phyloP scores from a whole-genome alignment of 2,113 vertebrate species.

The Ursus arctos region DNA sequence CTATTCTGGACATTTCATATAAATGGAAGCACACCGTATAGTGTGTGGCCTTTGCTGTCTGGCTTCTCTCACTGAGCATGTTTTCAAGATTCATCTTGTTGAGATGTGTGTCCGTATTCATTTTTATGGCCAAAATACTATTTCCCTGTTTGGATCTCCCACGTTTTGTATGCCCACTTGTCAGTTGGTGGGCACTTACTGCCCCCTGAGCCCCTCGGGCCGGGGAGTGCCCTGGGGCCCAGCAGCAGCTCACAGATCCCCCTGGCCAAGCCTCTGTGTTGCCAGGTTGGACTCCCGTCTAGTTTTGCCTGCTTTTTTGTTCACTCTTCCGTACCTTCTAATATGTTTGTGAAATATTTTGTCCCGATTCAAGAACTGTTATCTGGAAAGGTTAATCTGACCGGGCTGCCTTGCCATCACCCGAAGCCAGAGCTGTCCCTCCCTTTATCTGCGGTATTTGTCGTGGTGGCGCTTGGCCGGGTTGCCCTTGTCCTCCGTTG shows the following conservation, averaged over 20 bases:
- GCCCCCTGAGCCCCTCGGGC: background rate
- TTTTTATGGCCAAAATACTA: background rate
- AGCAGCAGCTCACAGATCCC: background rate
- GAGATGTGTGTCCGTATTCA: background rate
- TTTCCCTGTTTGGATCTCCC: accelerated
- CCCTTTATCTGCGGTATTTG: background rate
- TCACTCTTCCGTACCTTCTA: background rate
- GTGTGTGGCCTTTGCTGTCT: background rate
- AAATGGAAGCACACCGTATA: accelerated
- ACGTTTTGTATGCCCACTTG: accelerated
- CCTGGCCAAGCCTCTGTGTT: accelerated
- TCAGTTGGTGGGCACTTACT: background rate
- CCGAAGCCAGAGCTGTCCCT: background rate
- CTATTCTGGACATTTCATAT: background rate
- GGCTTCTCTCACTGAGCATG: background rate
- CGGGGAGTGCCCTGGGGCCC: background rate
- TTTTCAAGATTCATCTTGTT: too few relatives aligned
- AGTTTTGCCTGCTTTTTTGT: background rate
- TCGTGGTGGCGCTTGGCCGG: background rate
- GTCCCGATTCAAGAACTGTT: background rate
- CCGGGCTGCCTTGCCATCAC: accelerated
- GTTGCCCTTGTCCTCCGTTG: background rate
- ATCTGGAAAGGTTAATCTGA: background rate
- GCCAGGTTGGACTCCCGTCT: accelerated
- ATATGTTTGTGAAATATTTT: background rate